Conservation (phyloP, 2,797 vertebrate genomes). For the Leucoraja ocellata region DNA sequence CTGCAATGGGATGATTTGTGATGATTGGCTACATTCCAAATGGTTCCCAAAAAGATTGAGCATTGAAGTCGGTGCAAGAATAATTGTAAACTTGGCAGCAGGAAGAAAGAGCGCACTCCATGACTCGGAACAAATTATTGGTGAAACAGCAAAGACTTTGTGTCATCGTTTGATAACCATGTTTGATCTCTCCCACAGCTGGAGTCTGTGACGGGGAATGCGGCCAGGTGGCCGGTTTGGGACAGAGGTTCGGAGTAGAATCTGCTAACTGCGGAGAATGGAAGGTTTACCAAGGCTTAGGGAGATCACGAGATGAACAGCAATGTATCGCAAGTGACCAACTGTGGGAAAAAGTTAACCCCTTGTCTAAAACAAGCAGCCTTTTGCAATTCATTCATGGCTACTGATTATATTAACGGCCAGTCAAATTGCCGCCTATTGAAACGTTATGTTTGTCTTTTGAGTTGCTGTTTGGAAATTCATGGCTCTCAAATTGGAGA, state of each 20-base stretch:
- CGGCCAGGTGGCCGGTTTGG: not conserved
- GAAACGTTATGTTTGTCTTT: too few relatives aligned
- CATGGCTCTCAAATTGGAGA: too few relatives aligned
- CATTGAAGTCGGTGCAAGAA: slow-evolving; percentile 1
- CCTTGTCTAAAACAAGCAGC: not conserved
- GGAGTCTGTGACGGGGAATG: not conserved
- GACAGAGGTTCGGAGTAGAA: not conserved
- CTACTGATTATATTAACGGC: not conserved
- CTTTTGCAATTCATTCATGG: not conserved
- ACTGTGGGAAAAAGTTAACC: not conserved
- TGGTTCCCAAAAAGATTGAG: not conserved
- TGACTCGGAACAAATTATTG: slow-evolving; percentile 35
- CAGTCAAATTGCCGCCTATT: not conserved
- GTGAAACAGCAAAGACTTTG: not conserved
- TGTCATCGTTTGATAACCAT: not conserved
- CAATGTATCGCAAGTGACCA: not conserved
- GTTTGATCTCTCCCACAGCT: slow-evolving; percentile 29
- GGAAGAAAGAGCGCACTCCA: slow-evolving; percentile 6
- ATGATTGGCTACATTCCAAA: slow-evolving; percentile 2
- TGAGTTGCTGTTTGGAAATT: too few relatives aligned
- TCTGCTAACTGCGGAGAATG: not conserved
- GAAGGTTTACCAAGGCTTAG: slow-evolving; percentile 7
- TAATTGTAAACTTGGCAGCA: slow-evolving; percentile 7
- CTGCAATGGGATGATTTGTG: slow-evolving; percentile 20
- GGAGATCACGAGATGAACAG: not conserved